Evolutionary conservation across 2,888 invertebrate genomes (phyloP).

Genomic region (Ephialtes manifestator): DNA sequence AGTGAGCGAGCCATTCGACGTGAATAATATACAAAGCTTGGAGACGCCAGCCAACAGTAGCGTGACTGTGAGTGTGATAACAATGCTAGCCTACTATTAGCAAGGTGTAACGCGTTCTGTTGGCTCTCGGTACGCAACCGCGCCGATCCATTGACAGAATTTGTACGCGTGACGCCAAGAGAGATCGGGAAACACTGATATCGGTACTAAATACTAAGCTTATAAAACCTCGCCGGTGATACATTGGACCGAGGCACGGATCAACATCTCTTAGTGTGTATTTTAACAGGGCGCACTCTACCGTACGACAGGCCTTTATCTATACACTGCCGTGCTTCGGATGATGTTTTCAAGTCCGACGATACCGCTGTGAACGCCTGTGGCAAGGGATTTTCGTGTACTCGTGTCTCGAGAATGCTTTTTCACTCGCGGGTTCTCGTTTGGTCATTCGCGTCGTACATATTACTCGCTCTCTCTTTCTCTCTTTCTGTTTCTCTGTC

Average conservation of each 20-base stretch:
- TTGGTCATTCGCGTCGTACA: conserved; percentile 9
- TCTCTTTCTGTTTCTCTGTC: neutral
- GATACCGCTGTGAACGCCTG: conserved; percentile 53
- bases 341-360: conserved; percentile 70
- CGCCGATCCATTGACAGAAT: neutral
- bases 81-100: conserved; percentile 16
- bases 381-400: conserved; percentile 63
- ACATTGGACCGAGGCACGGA: conserved; percentile 59
- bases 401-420: conserved; percentile 13
- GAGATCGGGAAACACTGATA: conserved; percentile 22
- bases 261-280: conserved; percentile 45
- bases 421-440: neutral
- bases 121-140: neutral
- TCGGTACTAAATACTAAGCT: conserved; percentile 5
- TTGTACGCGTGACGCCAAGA: neutral
- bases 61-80: neutral
- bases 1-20: neutral
- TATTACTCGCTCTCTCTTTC: conserved; percentile 14
- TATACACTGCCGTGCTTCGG: conserved; percentile 55
- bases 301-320: conserved; percentile 43
- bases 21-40: neutral
- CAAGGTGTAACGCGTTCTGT: conserved; percentile 18
- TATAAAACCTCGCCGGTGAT: conserved; percentile 30
- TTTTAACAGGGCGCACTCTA: conserved; percentile 30
- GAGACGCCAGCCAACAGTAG: neutral